Evolutionary conservation across 2,797 vertebrate genomes (phyloP), one percentile per base, ranked within the genome.

Genomic region (Spatula versicolor): DNA sequence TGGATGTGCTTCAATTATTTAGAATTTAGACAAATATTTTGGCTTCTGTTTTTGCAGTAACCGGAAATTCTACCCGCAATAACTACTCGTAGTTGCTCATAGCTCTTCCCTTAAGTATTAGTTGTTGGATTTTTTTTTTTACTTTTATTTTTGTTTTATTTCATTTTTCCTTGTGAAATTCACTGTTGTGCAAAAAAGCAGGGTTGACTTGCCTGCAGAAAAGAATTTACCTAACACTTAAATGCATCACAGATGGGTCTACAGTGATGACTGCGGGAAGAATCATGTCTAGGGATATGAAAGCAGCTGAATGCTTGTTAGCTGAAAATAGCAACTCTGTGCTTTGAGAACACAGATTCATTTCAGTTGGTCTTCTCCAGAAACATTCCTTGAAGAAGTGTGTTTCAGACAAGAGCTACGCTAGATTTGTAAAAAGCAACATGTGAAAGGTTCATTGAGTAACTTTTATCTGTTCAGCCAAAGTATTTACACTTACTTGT

Each of bases 311-410:
- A 12, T 67, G 68, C 21, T 71, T 60, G 3, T 30, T 58, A n/a
- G 39, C 22, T 76, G 54, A 41, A 93, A 92, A 75, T 4, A 64
- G 25, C 5, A 58, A 2, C 28, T 88, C 45, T 83, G 0, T 63
- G 5, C 52, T 74, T 48, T 11, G 26, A 76, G 37, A 69, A 35
- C 17, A 67, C 0, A 1, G 10, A 0, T 43, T 81, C 1, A 4
- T 76, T 83, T 82, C 39, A 66, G 1, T 4, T 82, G 22, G 13
- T 14, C 19, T 92, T 78, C 76, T 75, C 46, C 33, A 69, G 58
- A 75, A 62, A 13, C 43, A 4, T 55, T 71, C 2, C 7, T 23
- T 45, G n/a, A 52, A 68, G 73, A 86, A 78, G 8, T 4, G 0
- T 66, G 3, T 88, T 55, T 62, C 46, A 78, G 58, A 62, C 5